Conservation (phyloP, 1,140 invertebrate species). For the Calosoma granatense region DNA sequence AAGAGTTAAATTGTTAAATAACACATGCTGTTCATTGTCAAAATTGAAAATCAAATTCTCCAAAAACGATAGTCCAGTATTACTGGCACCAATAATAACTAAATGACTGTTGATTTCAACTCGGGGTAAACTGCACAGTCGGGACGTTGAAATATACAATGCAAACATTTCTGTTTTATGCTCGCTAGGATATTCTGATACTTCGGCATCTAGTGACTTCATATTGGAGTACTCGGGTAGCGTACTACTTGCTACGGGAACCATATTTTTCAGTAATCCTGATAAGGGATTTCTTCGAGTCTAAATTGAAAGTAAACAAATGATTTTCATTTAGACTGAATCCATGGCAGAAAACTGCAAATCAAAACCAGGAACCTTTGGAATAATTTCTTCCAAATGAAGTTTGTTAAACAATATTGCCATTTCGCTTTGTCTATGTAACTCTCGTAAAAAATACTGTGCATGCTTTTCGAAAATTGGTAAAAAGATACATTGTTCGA, state of each 20-base stretch:
- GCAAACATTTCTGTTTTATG: constrained; percentile 27
- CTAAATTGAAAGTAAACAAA: constrained; percentile 15
- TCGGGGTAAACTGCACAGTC: constrained; percentile 35
- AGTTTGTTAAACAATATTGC: constrained; percentile 39
- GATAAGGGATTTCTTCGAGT: constrained; percentile 23
- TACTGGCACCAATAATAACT: constrained; percentile 62
- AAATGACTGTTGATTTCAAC: constrained; percentile 49
- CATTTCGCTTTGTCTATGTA: constrained; percentile 38
- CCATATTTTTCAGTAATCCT: constrained; percentile 29
- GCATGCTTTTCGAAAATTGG: constrained; percentile 46
- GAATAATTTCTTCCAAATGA: constrained; percentile 18
- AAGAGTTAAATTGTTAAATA: constrained; percentile 49
- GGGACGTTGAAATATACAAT: constrained; percentile 36
- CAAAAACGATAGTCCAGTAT: constrained; percentile 55
- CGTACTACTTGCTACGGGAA: constrained; percentile 29
- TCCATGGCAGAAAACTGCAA: too few relatives aligned
- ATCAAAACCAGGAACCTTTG: background rate
- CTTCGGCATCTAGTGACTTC: background rate
- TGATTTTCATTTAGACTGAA: background rate
- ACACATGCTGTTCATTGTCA: constrained; percentile 24
- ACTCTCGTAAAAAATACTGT: constrained; percentile 47
- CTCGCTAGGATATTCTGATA: background rate
- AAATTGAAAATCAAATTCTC: constrained; percentile 55
- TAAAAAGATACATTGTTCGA: constrained; percentile 41
- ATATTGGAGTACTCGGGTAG: constrained; percentile 24